phyloP scores from a whole-genome alignment of 2,113 vertebrate genomes.

The Gasterosteus nipponicus region DNA sequence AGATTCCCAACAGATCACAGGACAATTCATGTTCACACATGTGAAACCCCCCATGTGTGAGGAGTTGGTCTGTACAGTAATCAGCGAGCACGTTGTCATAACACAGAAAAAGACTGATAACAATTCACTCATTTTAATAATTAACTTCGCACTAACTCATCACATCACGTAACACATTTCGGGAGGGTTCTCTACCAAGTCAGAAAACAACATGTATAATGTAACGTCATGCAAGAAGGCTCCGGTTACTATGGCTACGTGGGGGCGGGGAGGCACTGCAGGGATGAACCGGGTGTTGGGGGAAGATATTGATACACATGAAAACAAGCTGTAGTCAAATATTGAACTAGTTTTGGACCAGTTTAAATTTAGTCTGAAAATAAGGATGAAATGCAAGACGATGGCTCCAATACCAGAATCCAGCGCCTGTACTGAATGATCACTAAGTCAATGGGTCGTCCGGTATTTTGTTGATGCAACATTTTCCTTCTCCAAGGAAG shows the following conservation, averaged over 20 bases:
- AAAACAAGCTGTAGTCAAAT: not conserved
- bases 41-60: not conserved
- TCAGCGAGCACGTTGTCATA: slow-evolving; percentile 30
- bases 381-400: not conserved
- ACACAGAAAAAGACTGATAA: slow-evolving; percentile 24
- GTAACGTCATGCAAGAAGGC: slow-evolving; percentile 54
- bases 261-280: not conserved
- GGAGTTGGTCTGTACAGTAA: slow-evolving; percentile 22
- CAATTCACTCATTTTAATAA: slow-evolving; percentile 6
- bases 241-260: not conserved
- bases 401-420: not conserved
- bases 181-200: slow-evolving; percentile 13
- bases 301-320: not conserved
- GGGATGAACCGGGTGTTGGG: not conserved
- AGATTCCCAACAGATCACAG: not conserved
- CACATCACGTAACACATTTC: slow-evolving; percentile 44
- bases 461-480: not conserved
- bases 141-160: slow-evolving; percentile 21
- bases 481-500: not conserved
- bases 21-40: not conserved
- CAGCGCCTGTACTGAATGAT: not conserved
- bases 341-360: not conserved
- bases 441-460: not conserved
- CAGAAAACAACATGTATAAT: slow-evolving; percentile 33
- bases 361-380: not conserved